A percentile compares a stretch with the other conserved stretches of the same genome.
Conservation (phyloP, 2,797 vertebrate species). For the Lacerta agilis region DNA sequence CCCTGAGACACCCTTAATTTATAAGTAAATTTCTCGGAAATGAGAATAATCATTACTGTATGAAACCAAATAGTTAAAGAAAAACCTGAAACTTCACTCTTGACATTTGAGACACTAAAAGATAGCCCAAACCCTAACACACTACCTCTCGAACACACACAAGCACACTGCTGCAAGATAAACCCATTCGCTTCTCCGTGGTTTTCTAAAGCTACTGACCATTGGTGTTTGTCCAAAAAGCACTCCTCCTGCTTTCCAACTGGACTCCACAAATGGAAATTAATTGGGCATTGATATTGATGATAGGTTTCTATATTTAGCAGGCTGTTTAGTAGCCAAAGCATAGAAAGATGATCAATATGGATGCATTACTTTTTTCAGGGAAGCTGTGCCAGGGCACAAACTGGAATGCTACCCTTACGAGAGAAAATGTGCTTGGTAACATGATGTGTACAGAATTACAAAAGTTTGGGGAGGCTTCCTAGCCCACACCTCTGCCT, state of each 20-base stretch:
- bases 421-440: not conserved
- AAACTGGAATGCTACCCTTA: slow-evolving; percentile 41
- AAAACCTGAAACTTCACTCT: slow-evolving; percentile 8
- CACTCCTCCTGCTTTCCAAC: slow-evolving; percentile 59
- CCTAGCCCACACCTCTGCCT: not conserved
- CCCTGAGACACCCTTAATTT: too few species aligned
- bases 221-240: slow-evolving; percentile 57
- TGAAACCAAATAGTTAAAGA: too few species aligned
- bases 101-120: slow-evolving; percentile 65
- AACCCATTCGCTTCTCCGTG: slow-evolving; percentile 17
- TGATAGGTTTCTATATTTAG: slow-evolving; percentile 67
- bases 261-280: slow-evolving; percentile 66
- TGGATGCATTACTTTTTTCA: slow-evolving; percentile 41
- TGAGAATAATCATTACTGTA: too few species aligned
- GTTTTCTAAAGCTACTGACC: slow-evolving; percentile 50
- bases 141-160: slow-evolving; percentile 15
- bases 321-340: slow-evolving; percentile 54
- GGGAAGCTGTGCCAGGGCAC: slow-evolving; percentile 23
- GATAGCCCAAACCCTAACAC: slow-evolving; percentile 60
- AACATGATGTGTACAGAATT: slow-evolving; percentile 49
- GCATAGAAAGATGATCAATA: slow-evolving; percentile 51
- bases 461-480: not conserved
- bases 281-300: slow-evolving; percentile 69
- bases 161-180: slow-evolving; percentile 41
- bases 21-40: too few species aligned